A percentile compares a stretch with the other conserved stretches of the same genome.
Conservation (phyloP, 2,113 vertebrate genomes). For the Orcinus orca region DNA sequence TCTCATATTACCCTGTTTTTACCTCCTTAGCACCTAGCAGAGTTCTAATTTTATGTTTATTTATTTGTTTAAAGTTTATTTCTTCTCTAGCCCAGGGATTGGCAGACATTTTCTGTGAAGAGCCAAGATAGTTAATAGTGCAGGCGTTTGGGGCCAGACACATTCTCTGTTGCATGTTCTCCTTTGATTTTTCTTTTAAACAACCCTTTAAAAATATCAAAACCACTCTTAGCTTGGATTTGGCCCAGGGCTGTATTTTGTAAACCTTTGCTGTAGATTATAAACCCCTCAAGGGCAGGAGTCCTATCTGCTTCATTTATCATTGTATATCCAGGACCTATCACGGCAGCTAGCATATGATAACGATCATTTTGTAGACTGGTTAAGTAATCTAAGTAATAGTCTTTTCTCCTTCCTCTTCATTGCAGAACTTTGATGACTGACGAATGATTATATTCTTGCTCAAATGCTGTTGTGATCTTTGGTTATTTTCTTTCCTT, state of each 20-base stretch:
- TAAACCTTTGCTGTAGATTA: not conserved
- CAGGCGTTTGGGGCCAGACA: not conserved
- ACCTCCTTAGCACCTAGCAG: not conserved
- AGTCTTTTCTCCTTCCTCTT: not conserved
- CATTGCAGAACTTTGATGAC: not conserved
- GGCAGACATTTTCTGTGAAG: not conserved
- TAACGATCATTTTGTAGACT: not conserved
- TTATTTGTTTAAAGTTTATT: not conserved
- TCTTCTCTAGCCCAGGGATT: not conserved
- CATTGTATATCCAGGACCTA: not conserved
- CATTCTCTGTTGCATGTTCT: not conserved
- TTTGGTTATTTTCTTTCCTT: not conserved
- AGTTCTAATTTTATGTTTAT: not conserved
- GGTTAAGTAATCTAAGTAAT: not conserved
- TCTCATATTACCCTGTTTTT: not conserved
- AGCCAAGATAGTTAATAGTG: not conserved
- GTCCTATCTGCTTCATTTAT: not conserved
- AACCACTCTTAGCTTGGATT: constrained; percentile 2
- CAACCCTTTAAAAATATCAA: not conserved
- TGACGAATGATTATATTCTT: not conserved
- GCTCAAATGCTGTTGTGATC: not conserved
- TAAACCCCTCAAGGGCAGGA: not conserved
- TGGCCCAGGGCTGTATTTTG: not conserved
- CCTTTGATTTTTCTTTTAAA: not conserved
- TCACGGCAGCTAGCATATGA: not conserved